phyloP scores from a whole-genome alignment of 1,140 invertebrate genomes.

The Gonioctena quinquepunctata region DNA sequence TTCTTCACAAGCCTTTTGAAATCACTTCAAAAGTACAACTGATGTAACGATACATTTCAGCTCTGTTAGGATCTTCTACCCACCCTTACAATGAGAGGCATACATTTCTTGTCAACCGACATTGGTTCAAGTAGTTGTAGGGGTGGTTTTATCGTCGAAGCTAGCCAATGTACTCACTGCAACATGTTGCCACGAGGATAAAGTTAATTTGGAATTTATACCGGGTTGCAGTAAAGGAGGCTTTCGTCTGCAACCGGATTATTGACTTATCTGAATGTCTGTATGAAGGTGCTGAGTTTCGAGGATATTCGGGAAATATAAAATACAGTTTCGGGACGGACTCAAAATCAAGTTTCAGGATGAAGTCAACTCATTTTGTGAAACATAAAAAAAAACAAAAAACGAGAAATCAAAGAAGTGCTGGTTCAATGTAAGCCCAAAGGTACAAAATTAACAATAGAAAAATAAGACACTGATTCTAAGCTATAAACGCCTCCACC shows the following conservation, averaged over 20 bases:
- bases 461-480: no score
- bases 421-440: no score
- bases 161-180: background rate
- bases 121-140: background rate
- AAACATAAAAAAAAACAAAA: no score
- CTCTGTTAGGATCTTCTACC: background rate
- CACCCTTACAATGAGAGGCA: background rate
- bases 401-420: no score
- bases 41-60: background rate
- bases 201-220: background rate
- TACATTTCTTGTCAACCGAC: background rate
- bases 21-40: background rate
- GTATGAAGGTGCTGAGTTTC: background rate
- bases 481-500: no score
- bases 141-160: conserved; percentile 21
- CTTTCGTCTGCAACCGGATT: background rate
- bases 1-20: no score
- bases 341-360: no score
- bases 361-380: no score
- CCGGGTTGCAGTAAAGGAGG: background rate
- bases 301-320: background rate
- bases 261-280: conserved; percentile 12
- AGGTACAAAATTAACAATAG: no score
- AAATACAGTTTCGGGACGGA: background rate
- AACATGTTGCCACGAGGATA: conserved; percentile 12